Conservation (phyloP, 2,113 vertebrate genomes). For the Dicentrarchus labrax region DNA sequence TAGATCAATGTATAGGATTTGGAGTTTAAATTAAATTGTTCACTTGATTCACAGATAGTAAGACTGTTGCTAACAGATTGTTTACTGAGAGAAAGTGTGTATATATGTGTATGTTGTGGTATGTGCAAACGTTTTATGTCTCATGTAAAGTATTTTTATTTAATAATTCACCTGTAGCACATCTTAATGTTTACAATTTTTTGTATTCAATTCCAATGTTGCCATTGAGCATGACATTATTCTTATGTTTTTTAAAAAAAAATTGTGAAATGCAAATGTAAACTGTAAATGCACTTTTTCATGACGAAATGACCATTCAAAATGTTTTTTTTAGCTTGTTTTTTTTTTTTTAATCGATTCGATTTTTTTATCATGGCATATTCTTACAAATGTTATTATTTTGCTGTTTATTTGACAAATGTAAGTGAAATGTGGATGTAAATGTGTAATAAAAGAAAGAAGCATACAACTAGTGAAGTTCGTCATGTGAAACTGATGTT, state of each 20-base stretch:
- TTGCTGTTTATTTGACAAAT: conserved; percentile 45
- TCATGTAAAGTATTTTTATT: conserved; percentile 21
- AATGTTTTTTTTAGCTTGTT: not conserved
- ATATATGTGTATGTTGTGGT: conserved; percentile 22
- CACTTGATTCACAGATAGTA: conserved; percentile 38
- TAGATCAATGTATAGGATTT: conserved; percentile 67
- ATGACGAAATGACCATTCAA: conserved; percentile 37
- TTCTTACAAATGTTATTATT: conserved; percentile 17
- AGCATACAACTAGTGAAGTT: not conserved
- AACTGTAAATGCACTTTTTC: conserved; percentile 70
- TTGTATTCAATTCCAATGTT: conserved; percentile 39
- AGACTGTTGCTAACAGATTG: conserved; percentile 46
- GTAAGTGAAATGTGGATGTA: conserved; percentile 51
- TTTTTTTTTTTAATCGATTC: conserved; percentile 16
- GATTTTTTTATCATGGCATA: conserved; percentile 37
- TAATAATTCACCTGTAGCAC: conserved; percentile 58
- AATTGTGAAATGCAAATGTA: conserved; percentile 49
- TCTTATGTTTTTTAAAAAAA: conserved; percentile 30
- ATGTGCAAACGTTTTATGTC: conserved; percentile 33
- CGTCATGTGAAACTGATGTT: conserved; percentile 2
- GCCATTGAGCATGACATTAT: conserved; percentile 39
- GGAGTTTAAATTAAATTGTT: conserved; percentile 27
- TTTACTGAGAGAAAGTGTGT: conserved; percentile 33
- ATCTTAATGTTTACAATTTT: conserved; percentile 67
- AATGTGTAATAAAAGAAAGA: conserved; percentile 70